phyloP scores from a whole-genome alignment of 2,888 invertebrate genomes.

The Leptura quadrifasciata region DNA sequence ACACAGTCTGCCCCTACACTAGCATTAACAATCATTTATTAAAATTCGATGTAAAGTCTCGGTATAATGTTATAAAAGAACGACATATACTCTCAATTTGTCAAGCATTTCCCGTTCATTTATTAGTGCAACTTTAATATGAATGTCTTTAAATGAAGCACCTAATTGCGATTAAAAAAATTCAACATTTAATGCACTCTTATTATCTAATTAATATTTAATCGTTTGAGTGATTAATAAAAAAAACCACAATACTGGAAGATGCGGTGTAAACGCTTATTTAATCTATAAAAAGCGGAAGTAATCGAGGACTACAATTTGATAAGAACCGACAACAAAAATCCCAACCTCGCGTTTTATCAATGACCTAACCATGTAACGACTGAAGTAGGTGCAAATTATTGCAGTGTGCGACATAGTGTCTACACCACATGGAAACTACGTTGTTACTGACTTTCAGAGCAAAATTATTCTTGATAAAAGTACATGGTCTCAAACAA shows the following conservation, averaged over 20 bases:
- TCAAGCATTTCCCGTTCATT: too few relatives aligned
- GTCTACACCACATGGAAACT: too few relatives aligned
- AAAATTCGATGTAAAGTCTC: too few relatives aligned
- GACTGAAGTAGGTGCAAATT: too few relatives aligned
- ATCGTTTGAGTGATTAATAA: neutral
- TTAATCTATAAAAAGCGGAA: slow-evolving; percentile 28
- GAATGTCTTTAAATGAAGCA: neutral
- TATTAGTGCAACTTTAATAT: too few relatives aligned
- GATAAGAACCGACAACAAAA: neutral
- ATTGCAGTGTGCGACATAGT: neutral
- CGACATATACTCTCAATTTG: too few relatives aligned
- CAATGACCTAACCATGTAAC: neutral
- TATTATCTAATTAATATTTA: slow-evolving; percentile 23
- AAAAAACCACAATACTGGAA: slow-evolving; percentile 16
- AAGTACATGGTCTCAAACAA: too few relatives aligned
- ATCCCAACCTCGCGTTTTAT: slow-evolving; percentile 11
- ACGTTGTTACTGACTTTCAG: too few relatives aligned
- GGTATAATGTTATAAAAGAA: too few relatives aligned
- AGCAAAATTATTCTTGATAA: too few relatives aligned
- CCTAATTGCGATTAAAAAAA: neutral
- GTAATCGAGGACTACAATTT: slow-evolving; percentile 11
- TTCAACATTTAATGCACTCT: neutral
- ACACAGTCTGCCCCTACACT: too few relatives aligned
- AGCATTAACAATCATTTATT: too few relatives aligned
- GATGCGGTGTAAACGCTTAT: slow-evolving; percentile 16